Base-by-base conservation (phyloP, 2,113 vertebrate species). In the Lepidothrix coronata region DNA sequence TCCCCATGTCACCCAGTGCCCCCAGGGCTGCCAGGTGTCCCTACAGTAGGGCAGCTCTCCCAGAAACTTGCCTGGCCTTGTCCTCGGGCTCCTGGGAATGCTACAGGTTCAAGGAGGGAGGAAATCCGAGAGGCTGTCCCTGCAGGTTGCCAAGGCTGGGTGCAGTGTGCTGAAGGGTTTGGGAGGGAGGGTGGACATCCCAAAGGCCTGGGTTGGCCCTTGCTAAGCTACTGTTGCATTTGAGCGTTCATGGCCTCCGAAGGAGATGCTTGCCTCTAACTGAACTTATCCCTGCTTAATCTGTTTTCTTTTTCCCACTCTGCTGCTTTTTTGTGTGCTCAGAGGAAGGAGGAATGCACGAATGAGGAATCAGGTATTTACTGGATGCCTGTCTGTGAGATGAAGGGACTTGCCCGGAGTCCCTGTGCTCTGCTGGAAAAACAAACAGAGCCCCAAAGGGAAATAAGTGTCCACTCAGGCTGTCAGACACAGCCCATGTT, bases 321-420 rank as follows among this genome's bases (percentile, higher is more conserved):
- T 98, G 98, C 98, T 98, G 98, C 98, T 98, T 98, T 98, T 95
- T 94, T 98, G 97, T 98, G 97, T 98, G 98, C 97, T 98, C 99
- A 99, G 99, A 99, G 99, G 99, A 98, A 99, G 99, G 99, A 99
- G 99, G 98, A 99, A 99, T 99, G 98, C 99, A 82, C 99, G 99
- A 97, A 98, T 98, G 62, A 99, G 99, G 97, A 99, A 98, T 97
- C 99, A 99, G 99, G 99, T 99, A 99, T 98, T 98, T 97, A 97
- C 97, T 96, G 91, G 94, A 94, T 97, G 94, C 92, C 91, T 72
- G 51, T 27, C 86, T 63, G n/a, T 2, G 33, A 43, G 88, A 48
- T 8, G 5, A 73, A 88, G 87, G 52, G n/a, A 65, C 31, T 51
- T 44, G 55, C 68, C 52, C 89, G 76, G 85, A 75, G 90, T 63